phyloP scores from a whole-genome alignment of 1,140 invertebrate genomes.

The Drosophila malerkotliana region DNA sequence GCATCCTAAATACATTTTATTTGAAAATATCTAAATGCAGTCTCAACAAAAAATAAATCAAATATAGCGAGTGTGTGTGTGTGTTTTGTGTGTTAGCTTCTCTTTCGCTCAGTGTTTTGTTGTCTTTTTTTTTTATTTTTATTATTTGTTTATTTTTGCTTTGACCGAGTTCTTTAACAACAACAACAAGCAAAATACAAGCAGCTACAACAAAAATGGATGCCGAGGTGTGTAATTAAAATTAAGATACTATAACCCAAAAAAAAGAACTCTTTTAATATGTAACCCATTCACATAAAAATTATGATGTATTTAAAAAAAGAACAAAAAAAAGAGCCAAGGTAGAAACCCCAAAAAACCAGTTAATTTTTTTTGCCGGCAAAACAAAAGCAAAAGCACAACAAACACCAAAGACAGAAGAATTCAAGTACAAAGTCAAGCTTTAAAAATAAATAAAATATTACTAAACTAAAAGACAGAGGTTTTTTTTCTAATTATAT shows the following conservation, averaged over 20 bases:
- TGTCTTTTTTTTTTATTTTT: constrained; percentile 20
- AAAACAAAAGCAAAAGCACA: constrained; percentile 21
- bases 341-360: constrained; percentile 5
- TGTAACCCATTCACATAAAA: neutral
- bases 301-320: neutral
- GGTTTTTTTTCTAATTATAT: constrained; percentile 17
- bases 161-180: constrained; percentile 66
- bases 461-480: constrained; percentile 8
- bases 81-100: neutral
- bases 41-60: constrained; percentile 67
- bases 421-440: constrained; percentile 63
- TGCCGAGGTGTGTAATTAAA: constrained; percentile 71
- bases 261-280: constrained; percentile 1
- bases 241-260: constrained; percentile 29
- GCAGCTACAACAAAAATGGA: constrained; percentile 58
- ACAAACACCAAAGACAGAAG: constrained; percentile 16
- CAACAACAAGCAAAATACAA: constrained; percentile 1
- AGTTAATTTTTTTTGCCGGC: neutral
- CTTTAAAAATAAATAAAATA: constrained; percentile 2
- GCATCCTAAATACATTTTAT: constrained; percentile 27
- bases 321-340: neutral
- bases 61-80: constrained; percentile 26
- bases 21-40: constrained; percentile 43
- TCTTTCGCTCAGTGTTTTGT: constrained; percentile 1
- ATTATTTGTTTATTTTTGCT: constrained; percentile 41